Percentiles rank a stretch among this genome's conserved stretches.
Conservation (phyloP, 2,113 vertebrate species). For the Numida meleagris region DNA sequence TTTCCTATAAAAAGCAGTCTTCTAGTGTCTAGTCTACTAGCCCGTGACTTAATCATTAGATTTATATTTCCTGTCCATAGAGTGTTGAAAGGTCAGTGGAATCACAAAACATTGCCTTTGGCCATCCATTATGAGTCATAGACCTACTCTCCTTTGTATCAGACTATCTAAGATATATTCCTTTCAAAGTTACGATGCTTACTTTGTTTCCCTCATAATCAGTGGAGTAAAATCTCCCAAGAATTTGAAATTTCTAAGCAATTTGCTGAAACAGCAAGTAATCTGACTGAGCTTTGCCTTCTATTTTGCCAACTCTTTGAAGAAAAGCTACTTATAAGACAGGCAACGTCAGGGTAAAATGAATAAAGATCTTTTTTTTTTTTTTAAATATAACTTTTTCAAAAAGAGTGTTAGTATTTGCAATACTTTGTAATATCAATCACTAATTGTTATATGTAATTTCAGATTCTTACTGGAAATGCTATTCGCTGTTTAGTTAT, state of each 20-base stretch:
- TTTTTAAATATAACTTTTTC: background rate
- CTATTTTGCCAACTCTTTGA: conserved; percentile 23
- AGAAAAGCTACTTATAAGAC: conserved; percentile 33
- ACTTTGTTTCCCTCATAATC: conserved; percentile 46
- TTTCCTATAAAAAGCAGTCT: conserved; percentile 24
- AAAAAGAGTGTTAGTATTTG: background rate
- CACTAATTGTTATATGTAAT: background rate
- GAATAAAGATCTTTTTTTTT: background rate
- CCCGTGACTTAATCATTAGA: conserved; percentile 50
- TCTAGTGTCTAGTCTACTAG: conserved; percentile 14
- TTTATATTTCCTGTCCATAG: conserved; percentile 53
- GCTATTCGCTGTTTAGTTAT: background rate
- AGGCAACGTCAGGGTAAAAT: background rate
- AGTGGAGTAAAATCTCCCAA: conserved; percentile 53
- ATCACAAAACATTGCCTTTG: conserved; percentile 69
- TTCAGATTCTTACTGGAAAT: background rate
- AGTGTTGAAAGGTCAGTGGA: conserved; percentile 63
- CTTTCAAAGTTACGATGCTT: conserved; percentile 55
- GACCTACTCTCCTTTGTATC: conserved; percentile 48
- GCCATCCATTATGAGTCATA: conserved; percentile 65
- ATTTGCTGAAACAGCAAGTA: conserved; percentile 53
- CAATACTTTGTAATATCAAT: background rate
- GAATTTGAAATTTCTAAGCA: conserved; percentile 57
- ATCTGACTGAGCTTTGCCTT: conserved; percentile 10
- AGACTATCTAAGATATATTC: conserved; percentile 46